These are phyloP conservation scores for Zygothrica quintamaculata DNA, from an alignment of 2,888 invertebrate species.

Conservation along the genomic window DNA sequence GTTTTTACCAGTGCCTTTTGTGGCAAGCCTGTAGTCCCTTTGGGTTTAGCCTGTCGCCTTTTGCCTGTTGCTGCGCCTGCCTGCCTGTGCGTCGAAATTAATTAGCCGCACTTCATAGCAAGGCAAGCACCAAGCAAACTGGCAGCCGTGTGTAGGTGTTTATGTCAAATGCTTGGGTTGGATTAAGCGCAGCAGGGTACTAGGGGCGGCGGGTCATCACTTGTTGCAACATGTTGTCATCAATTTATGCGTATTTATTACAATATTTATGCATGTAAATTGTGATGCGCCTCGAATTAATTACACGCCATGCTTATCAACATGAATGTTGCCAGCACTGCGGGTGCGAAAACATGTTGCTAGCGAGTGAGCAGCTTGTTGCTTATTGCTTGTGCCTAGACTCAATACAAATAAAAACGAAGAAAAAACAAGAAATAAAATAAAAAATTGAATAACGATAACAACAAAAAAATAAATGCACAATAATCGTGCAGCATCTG, in stretches of 20 bases:
- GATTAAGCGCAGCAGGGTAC: slow-evolving; percentile 28
- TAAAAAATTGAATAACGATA: slow-evolving; percentile 7
- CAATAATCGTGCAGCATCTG: slow-evolving; percentile 71
- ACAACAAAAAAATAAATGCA: slow-evolving; percentile 34
- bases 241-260: slow-evolving; percentile 69
- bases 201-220: slow-evolving; percentile 28
- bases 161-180: slow-evolving; percentile 47
- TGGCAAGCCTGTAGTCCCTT: slow-evolving; percentile 47
- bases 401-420: neutral
- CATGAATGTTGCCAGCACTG: slow-evolving; percentile 67
- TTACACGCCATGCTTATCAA: slow-evolving; percentile 68
- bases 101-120: slow-evolving; percentile 60
- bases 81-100: slow-evolving; percentile 65
- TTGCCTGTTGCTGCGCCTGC: slow-evolving; percentile 19
- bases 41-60: slow-evolving; percentile 44
- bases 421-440: slow-evolving; percentile 3
- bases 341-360: slow-evolving; percentile 59
- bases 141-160: slow-evolving; percentile 60
- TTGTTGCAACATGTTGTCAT: slow-evolving; percentile 60
- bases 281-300: slow-evolving; percentile 65
- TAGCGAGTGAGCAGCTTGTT: slow-evolving; percentile 5
- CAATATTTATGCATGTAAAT: slow-evolving; percentile 58
- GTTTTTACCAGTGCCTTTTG: slow-evolving; percentile 33
- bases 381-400: slow-evolving; percentile 18
- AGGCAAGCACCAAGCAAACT: slow-evolving; percentile 3